phyloP scores from a whole-genome alignment of 2,888 invertebrate genomes.

The Eledone cirrhosa region DNA sequence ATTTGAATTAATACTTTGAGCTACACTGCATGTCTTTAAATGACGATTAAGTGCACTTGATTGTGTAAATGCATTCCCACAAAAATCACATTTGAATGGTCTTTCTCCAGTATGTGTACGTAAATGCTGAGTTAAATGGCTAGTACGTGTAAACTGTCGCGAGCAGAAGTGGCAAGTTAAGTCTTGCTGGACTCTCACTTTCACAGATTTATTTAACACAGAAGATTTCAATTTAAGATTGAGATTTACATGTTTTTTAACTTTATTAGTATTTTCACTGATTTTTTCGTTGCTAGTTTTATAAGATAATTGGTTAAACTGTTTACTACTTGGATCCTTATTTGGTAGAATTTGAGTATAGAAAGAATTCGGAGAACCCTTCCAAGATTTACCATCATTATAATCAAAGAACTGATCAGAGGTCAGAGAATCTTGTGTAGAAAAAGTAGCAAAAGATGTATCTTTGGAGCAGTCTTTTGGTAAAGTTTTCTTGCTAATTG shows the following conservation, averaged over 20 bases:
- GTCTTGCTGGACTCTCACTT: background rate
- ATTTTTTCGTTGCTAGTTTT: too few relatives aligned
- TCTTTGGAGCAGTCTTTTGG: background rate
- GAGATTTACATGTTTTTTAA: too few relatives aligned
- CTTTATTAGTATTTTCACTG: too few relatives aligned
- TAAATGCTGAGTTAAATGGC: conserved; percentile 18
- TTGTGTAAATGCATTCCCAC: conserved; percentile 19
- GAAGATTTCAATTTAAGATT: too few relatives aligned
- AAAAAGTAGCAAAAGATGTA: background rate
- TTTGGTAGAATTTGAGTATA: background rate
- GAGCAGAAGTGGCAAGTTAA: conserved; percentile 15
- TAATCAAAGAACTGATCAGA: background rate
- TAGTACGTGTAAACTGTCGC: background rate
- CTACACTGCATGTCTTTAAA: conserved; percentile 12
- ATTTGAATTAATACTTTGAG: conserved; percentile 18
- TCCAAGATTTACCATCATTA: background rate
- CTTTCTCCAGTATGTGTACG: conserved; percentile 18
- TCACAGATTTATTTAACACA: too few relatives aligned
- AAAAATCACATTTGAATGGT: conserved; percentile 16
- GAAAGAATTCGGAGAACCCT: background rate
- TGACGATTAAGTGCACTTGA: conserved; percentile 15
- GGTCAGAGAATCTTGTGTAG: background rate
- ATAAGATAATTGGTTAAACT: too few relatives aligned
- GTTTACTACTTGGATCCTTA: too few relatives aligned
- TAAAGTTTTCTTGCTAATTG: too few relatives aligned